These are phyloP conservation scores for Rhombomys opimus DNA, from an alignment of 2,113 vertebrate genomes.

Conservation along the genomic window DNA sequence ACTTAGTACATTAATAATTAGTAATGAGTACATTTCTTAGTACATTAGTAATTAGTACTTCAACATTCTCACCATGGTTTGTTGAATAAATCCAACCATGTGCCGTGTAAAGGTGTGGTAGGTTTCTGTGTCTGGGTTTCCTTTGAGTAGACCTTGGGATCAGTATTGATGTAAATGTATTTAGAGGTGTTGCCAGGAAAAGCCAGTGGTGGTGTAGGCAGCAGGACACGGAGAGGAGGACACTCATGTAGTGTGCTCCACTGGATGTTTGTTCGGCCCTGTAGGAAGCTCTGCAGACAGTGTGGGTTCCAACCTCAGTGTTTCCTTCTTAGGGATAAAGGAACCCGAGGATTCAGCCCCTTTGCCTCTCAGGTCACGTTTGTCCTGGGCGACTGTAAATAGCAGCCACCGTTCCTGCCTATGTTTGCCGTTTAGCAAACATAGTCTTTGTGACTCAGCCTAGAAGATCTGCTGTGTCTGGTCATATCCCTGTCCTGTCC, in stretches of 20 bases:
- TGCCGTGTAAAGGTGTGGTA: neutral
- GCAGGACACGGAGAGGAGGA: neutral
- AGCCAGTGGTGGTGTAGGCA: neutral
- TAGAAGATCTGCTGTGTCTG: neutral
- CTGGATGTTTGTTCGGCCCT: neutral
- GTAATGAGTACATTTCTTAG: too few species aligned
- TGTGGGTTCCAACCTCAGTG: neutral
- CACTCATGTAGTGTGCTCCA: neutral
- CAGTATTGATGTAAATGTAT: neutral
- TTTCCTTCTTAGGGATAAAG: neutral
- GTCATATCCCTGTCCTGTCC: neutral
- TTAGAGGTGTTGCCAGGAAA: conserved; percentile 18
- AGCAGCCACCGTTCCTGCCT: neutral
- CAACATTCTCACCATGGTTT: neutral
- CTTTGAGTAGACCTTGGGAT: neutral
- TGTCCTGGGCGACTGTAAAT: neutral
- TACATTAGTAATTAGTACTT: neutral
- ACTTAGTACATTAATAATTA: too few species aligned
- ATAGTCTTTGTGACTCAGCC: neutral
- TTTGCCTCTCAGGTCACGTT: neutral
- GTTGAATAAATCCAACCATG: conserved; percentile 4
- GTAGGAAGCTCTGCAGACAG: neutral
- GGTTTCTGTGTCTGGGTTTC: neutral
- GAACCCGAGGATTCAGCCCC: neutral
- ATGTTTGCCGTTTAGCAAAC: neutral